A percentile compares a stretch with the other conserved stretches of the same genome.
Conservation (phyloP, 2,797 vertebrate genomes). For the Eulemur coronatus region DNA sequence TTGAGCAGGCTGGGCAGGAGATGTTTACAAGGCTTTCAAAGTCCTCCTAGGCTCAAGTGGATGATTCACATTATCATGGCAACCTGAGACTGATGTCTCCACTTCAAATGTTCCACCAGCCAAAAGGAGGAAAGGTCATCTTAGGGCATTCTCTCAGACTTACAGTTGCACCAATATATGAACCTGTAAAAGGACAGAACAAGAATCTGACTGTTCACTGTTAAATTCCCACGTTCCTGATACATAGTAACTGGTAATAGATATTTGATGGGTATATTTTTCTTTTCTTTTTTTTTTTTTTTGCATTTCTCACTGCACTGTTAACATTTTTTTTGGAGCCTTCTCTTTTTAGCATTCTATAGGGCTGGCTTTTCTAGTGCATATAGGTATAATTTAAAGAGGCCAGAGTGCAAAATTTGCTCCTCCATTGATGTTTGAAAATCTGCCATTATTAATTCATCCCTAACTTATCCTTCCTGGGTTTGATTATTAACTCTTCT, state of each 20-base stretch:
- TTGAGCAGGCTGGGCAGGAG: background rate
- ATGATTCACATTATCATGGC: constrained; percentile 7
- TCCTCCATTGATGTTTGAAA: background rate
- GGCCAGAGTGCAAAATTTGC: background rate
- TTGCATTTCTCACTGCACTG: background rate
- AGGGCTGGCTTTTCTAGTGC: background rate
- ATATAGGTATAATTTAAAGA: background rate
- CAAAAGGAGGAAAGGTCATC: background rate
- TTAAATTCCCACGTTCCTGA: background rate
- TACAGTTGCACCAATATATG: background rate
- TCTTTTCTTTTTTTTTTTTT: background rate
- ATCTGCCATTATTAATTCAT: background rate
- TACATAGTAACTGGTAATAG: background rate
- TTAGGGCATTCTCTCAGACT: background rate
- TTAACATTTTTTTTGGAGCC: background rate
- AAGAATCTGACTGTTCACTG: background rate
- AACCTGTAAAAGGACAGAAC: background rate
- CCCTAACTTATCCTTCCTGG: background rate
- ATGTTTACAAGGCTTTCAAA: background rate
- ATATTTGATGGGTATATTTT: background rate
- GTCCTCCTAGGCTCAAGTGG: background rate
- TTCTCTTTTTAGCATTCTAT: background rate
- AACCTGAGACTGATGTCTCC: constrained; percentile 38
- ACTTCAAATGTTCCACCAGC: background rate
- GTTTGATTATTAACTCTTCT: background rate